Base-by-base conservation (phyloP, 2,797 vertebrate species). In the Eurystomus glaucurus region DNA sequence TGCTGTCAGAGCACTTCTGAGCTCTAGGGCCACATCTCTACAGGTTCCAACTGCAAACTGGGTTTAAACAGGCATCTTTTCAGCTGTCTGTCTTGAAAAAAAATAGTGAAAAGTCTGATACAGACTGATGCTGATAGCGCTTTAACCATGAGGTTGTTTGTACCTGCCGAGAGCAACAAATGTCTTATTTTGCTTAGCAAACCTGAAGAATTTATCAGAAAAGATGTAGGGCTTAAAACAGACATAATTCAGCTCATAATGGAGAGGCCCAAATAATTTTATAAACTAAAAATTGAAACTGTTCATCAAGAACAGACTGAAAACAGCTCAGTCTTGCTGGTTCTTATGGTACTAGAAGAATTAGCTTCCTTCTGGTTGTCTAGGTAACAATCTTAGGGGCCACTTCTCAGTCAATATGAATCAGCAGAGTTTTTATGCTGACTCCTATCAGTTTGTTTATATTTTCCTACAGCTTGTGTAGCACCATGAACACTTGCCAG, bases 111-210 rank as follows among this genome's bases (percentile, higher is more conserved):
- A 50, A 70, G 21, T 52, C 33, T 65, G 33, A 14, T 60, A 22
- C 3, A 72, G 62, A 68, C 28, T 0, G 0, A 3, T 64, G 54
- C 12, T 51, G 22, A 51, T 25, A 33, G 20, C 2, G 1, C 54
- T 75, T 66, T 64, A 58, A 61, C 33, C 19, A 15, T 14, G 26
- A 26, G 23, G 1, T 17, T 61, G 9, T 65, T 70, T 65, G 33
- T 70, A 77, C 41, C 13, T 41, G 10, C 54, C 77, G 65, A 2
- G 13, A 86, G 64, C 37, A 93, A 3, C 11, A 52, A 55, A 71
- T 60, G 21, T 45, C 39, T 64, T 75, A 15, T 21, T 82, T 88
- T 85, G 33, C 31, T 64, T 79, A 69, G 19, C 29, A 94, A 79
- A 20, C n/a, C n/a, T 71, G 20, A 23, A 79, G 41, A 60, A 72